Conservation (phyloP, 2,113 vertebrate genomes). For the Serinus canaria region DNA sequence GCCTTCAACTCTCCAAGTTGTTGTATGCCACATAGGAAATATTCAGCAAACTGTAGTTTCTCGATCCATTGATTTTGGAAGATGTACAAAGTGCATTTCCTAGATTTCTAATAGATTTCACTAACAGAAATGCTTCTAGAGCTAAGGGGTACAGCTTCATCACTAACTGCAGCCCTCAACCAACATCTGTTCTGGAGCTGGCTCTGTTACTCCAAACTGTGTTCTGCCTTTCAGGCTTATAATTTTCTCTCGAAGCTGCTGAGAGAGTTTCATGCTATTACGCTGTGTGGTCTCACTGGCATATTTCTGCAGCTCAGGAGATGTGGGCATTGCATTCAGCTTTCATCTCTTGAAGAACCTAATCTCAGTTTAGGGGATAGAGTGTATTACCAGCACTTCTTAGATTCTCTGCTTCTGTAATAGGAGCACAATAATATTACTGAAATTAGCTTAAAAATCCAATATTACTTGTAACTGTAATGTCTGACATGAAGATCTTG, state of each 20-base stretch:
- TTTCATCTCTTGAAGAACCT: not conserved
- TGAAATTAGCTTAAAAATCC: not conserved
- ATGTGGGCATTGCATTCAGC: not conserved
- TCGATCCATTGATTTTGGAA: not conserved
- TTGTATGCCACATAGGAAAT: not conserved
- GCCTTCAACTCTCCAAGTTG: not conserved
- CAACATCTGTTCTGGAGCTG: not conserved
- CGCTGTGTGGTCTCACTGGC: not conserved
- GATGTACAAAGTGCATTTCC: not conserved
- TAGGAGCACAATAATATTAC: not conserved
- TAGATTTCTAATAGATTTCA: not conserved
- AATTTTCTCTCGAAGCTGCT: not conserved
- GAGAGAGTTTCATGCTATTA: not conserved
- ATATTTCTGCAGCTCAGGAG: not conserved
- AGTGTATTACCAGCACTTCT: not conserved
- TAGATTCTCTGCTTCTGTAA: not conserved
- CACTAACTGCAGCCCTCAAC: not conserved
- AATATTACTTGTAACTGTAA: not conserved
- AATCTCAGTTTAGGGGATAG: not conserved
- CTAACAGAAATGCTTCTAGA: not conserved
- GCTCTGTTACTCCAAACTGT: not conserved
- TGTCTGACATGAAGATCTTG: not conserved
- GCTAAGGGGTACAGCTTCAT: not conserved
- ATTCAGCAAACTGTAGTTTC: not conserved
- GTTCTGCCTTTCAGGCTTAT: not conserved